Evolutionary conservation across 2,888 invertebrate genomes (phyloP).

Genomic region (Idaea biselata): DNA sequence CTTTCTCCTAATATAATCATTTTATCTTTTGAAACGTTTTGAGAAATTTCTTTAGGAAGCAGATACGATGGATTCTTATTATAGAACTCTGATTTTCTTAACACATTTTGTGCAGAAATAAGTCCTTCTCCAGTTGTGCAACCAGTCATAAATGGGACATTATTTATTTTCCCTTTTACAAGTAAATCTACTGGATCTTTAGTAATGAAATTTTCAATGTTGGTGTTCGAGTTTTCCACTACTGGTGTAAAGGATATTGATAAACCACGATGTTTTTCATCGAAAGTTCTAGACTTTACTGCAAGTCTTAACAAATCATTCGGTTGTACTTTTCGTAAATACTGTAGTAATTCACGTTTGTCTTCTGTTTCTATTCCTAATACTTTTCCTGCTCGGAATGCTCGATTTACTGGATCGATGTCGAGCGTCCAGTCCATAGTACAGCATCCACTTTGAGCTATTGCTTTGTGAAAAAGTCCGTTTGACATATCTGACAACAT

Average conservation of each 20-base stretch:
- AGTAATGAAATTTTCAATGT: conserved; percentile 46
- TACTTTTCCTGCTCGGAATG: conserved; percentile 47
- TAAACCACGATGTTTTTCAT: conserved; percentile 48
- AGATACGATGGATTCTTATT: conserved; percentile 42
- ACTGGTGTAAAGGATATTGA: conserved; percentile 56
- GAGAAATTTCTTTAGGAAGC: conserved; percentile 46
- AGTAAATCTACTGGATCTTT: conserved; percentile 45
- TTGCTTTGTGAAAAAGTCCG: conserved; percentile 62
- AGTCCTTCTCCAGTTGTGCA: conserved; percentile 54
- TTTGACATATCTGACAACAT: conserved; percentile 62
- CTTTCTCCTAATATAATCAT: conserved; percentile 40
- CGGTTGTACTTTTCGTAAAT: conserved; percentile 46
- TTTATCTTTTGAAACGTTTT: conserved; percentile 33
- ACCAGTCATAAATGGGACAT: conserved; percentile 51
- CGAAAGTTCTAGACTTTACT: conserved; percentile 40
- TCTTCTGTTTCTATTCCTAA: conserved; percentile 53
- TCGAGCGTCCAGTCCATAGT: conserved; percentile 50
- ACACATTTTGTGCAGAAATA: conserved; percentile 30
- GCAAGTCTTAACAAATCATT: conserved; percentile 41
- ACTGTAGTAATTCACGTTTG: conserved; percentile 43
- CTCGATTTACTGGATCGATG: conserved; percentile 40
- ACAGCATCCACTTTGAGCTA: conserved; percentile 60
- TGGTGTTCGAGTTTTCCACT: conserved; percentile 35
- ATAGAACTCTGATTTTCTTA: conserved; percentile 36
- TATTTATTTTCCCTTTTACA: conserved; percentile 39